These are phyloP conservation scores for Gastrophysa polygoni DNA, from an alignment of 2,888 invertebrate species.

Conservation along the genomic window DNA sequence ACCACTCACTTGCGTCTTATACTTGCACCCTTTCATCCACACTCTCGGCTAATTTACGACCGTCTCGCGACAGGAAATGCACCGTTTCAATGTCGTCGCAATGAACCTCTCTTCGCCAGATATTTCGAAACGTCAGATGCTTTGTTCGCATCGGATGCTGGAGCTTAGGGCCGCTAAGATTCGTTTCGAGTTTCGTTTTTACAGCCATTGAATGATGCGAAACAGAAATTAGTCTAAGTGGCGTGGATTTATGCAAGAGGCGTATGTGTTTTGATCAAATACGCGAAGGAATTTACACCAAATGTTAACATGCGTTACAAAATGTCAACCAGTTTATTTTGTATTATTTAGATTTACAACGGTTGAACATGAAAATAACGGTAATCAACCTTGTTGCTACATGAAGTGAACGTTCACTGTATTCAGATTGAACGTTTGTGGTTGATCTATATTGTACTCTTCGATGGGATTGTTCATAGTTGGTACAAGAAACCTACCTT, in stretches of 20 bases:
- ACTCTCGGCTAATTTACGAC: conserved; percentile 38
- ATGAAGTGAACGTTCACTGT: no score
- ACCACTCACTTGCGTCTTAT: conserved; percentile 29
- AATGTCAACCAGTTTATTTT: no score
- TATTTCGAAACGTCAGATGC: not conserved
- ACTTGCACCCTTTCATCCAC: not conserved
- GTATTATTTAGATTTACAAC: no score
- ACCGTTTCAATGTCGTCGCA: conserved; percentile 37
- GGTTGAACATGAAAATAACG: no score
- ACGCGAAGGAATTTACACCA: no score
- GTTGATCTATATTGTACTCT: no score
- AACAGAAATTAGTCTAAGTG: not conserved
- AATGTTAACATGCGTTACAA: no score
- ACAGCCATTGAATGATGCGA: not conserved
- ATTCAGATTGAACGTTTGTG: no score
- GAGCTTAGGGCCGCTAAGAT: not conserved
- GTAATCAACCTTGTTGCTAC: no score
- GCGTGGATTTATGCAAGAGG: not conserved
- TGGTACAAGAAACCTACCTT: no score
- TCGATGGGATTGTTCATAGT: no score
- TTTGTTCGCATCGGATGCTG: not conserved
- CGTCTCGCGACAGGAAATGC: conserved; percentile 39
- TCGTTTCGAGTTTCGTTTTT: not conserved
- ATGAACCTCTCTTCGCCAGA: conserved; percentile 21
- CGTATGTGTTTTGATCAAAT: no score